These are phyloP conservation scores for Nephila pilipes DNA, from an alignment of 1,140 invertebrate genomes.

Conservation along the genomic window DNA sequence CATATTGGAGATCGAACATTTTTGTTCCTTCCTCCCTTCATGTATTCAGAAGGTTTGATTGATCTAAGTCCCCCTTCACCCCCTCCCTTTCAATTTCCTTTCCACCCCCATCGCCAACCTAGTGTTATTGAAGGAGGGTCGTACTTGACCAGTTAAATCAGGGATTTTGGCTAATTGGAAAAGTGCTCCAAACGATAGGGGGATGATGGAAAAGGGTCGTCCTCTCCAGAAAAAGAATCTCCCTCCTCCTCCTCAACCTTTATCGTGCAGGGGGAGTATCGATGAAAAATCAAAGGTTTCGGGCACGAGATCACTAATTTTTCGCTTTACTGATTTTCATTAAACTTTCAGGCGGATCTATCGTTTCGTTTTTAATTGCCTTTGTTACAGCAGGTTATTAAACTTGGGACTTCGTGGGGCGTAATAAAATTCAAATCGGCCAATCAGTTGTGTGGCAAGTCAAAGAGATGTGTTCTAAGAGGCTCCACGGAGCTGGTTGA, in stretches of 20 bases:
- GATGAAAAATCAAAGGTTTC: conserved; percentile 65
- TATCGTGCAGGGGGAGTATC: conserved; percentile 25
- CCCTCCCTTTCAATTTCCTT: neutral
- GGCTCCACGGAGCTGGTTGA: neutral
- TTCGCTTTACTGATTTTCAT: conserved; percentile 72
- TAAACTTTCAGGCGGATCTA: conserved; percentile 57
- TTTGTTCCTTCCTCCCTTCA: conserved; percentile 33
- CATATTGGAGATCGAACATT: conserved; percentile 69
- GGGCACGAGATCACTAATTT: conserved; percentile 50
- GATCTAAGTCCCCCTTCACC: conserved; percentile 12
- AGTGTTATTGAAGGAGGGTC: conserved; percentile 42
- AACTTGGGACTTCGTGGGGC: neutral
- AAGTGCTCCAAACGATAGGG: conserved; percentile 57
- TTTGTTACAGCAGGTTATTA: conserved; percentile 66
- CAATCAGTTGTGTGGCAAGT: neutral
- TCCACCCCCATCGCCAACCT: conserved; percentile 13
- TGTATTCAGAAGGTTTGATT: conserved; percentile 57
- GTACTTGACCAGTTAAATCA: conserved; percentile 62
- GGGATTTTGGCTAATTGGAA: conserved; percentile 66
- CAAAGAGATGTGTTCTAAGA: neutral
- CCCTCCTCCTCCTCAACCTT: neutral
- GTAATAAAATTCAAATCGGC: neutral
- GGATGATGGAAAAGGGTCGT: conserved; percentile 54
- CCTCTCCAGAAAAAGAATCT: neutral
- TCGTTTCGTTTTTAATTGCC: conserved; percentile 61